These are phyloP conservation scores for Drosophila kikkawai DNA, from an alignment of 1,140 invertebrate species.

Conservation along the genomic window DNA sequence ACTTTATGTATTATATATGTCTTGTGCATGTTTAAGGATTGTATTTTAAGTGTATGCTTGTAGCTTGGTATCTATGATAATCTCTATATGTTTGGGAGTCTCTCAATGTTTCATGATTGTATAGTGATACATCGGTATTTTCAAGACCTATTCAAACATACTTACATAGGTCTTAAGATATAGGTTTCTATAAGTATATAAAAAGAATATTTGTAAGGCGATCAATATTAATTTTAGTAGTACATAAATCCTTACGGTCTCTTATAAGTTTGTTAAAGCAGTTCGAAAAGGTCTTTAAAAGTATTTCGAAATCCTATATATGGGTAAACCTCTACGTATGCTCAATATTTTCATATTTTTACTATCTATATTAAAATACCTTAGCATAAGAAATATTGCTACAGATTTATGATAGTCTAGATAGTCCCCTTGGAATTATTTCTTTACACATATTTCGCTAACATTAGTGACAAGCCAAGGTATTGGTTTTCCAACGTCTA, in stretches of 20 bases:
- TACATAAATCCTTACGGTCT: not conserved
- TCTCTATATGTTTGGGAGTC: not conserved
- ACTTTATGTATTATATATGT: not conserved
- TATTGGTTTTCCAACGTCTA: not conserved
- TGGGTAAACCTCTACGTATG: not conserved
- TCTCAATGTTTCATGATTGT: not conserved
- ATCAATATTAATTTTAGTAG: not conserved
- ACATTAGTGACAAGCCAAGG: not conserved
- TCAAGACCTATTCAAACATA: not conserved
- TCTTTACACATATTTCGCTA: not conserved
- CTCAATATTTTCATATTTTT: not conserved
- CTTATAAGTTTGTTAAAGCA: not conserved
- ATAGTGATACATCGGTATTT: not conserved
- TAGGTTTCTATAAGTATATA: not conserved
- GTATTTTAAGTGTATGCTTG: slow-evolving; percentile 14
- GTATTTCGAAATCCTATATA: not conserved
- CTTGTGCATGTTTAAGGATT: slow-evolving; percentile 18
- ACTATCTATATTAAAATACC: not conserved
- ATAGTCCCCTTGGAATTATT: not conserved
- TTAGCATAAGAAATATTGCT: not conserved
- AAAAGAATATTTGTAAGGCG: not conserved
- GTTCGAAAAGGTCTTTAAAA: too few relatives aligned
- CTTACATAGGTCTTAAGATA: not conserved
- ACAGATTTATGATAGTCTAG: not conserved
- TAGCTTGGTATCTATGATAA: not conserved